Evolutionary conservation across 2,113 vertebrate genomes (phyloP).

Genomic region (Crocuta crocuta): DNA sequence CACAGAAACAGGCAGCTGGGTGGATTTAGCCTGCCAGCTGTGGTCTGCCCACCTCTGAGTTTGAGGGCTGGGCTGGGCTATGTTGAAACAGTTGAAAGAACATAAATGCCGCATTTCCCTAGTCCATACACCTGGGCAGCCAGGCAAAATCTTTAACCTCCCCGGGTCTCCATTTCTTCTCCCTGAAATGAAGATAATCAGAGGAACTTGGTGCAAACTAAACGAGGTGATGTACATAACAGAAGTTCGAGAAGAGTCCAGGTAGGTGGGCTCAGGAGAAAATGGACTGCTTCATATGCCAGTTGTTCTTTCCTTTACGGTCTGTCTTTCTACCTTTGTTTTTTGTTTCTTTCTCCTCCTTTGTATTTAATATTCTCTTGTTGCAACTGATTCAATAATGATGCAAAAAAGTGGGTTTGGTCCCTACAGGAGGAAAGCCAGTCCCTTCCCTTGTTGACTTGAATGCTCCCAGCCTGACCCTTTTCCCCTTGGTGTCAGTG

Average conservation of each 20-base stretch:
- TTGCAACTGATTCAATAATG: background rate
- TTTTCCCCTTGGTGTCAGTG: background rate
- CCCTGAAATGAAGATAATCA: slow-evolving; percentile 6
- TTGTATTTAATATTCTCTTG: background rate
- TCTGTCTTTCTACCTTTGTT: background rate
- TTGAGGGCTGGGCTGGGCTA: background rate
- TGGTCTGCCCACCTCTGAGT: background rate
- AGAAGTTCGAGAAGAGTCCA: background rate
- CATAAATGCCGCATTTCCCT: background rate
- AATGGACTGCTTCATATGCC: background rate
- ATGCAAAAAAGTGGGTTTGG: background rate
- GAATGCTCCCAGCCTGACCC: background rate
- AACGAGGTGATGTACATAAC: background rate
- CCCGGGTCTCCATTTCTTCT: background rate
- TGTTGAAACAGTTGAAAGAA: background rate
- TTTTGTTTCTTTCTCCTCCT: background rate
- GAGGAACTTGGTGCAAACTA: background rate
- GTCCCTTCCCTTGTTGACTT: background rate
- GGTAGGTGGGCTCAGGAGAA: background rate
- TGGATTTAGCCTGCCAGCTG: background rate
- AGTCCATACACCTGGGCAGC: background rate
- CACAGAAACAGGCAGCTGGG: background rate
- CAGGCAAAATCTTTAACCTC: background rate
- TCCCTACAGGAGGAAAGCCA: background rate
- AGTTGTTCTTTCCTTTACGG: background rate